Evolutionary conservation across 2,113 vertebrate genomes (phyloP), one percentile per base, ranked within the genome.

Genomic region (Asarcornis scutulata): DNA sequence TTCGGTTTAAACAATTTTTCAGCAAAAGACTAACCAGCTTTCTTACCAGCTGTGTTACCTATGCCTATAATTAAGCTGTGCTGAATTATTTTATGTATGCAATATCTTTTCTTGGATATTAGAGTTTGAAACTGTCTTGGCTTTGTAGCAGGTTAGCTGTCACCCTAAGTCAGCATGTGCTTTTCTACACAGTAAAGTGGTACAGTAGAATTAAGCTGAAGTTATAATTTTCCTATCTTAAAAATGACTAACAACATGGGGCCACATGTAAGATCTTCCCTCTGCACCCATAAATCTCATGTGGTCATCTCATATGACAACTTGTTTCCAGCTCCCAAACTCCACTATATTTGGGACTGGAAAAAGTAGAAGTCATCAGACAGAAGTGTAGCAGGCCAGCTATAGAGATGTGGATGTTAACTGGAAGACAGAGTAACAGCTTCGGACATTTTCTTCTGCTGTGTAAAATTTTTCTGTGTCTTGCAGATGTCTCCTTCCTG

Each of bases 401-500:
- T 83, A 2, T 2, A 42, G 22, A 6, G 5, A 20, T 26, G 29
- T 12, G 44, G 11, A 2, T 32, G 34, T 23, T 25, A 38, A 11
- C 6, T 44, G 29, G 55, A 85, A 58, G 25, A 42, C 8, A 27
- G 13, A 68, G 9, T 52, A 50, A 13, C 11, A 78, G 9, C 14
- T n/a, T 53, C 5, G 42, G 42, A 7, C 0, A 1, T 6, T 46
- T 67, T 56, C 46, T 78, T 53, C 32, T 32, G 5, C 8, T 4
- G 9, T n/a, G 27, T 22, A 36, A 67, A 42, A 8, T 46, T 60
- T 34, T 87, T 17, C 36, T 75, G 8, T 34, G 66, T 44, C 34
- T 78, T 68, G 2, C 3, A 44, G 26, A 2, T 31, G 1, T 64
- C 87, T 87, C 4, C 26, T 83, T 89, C 31, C 8, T 44, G 2